Evolutionary conservation across 1,140 invertebrate species (phyloP).

Genomic region (Anastrepha ludens): DNA sequence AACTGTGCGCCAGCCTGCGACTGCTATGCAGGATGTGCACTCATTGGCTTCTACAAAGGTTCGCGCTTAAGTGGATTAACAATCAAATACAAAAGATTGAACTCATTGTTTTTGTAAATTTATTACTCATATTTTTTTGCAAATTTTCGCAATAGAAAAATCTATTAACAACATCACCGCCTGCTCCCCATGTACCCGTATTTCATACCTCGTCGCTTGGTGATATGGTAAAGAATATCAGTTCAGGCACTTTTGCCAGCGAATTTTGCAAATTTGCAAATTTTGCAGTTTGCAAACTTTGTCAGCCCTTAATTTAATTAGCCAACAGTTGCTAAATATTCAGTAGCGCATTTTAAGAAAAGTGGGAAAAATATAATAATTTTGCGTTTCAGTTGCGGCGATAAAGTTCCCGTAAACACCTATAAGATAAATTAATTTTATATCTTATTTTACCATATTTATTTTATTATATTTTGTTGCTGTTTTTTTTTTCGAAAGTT

Average conservation of each 20-base stretch:
- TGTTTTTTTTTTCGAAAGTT: no score
- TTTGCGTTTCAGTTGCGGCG: not conserved
- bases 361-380: slow-evolving; percentile 10
- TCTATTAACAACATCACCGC: no score
- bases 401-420: no score
- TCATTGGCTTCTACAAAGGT: not conserved
- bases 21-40: not conserved
- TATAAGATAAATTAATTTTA: no score
- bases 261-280: not conserved
- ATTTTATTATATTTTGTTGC: no score
- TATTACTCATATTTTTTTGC: no score
- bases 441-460: no score
- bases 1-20: not conserved
- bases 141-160: no score
- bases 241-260: no score
- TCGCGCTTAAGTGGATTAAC: not conserved
- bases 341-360: not conserved
- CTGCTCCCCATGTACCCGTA: no score
- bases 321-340: slow-evolving; percentile 1
- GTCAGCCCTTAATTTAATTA: slow-evolving; percentile 4
- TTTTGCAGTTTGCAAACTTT: not conserved
- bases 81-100: not conserved
- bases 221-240: no score
- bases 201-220: no score
- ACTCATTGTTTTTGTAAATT: not conserved